These are phyloP conservation scores for Meiosimyza platycephala DNA, from an alignment of 2,888 invertebrate species.

Conservation along the genomic window DNA sequence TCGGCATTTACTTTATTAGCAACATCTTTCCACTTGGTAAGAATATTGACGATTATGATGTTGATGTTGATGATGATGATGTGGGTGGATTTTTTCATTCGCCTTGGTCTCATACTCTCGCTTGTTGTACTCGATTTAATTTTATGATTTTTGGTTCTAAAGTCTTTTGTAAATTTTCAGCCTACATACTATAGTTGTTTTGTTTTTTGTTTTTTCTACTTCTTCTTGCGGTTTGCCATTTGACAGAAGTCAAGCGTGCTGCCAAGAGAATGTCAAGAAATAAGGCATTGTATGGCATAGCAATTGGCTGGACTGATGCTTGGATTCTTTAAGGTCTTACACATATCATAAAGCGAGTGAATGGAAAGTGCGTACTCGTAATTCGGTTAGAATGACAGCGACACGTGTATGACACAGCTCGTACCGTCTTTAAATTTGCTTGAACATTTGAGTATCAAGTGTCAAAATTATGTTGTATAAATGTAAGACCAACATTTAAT, in stretches of 20 bases:
- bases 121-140: slow-evolving; percentile 23
- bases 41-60: not conserved
- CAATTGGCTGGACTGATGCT: not conserved
- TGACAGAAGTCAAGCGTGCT: slow-evolving; percentile 14
- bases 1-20: slow-evolving; percentile 35
- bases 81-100: slow-evolving; percentile 19
- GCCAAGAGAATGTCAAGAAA: slow-evolving; percentile 2
- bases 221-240: slow-evolving; percentile 8
- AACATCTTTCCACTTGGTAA: slow-evolving; percentile 1
- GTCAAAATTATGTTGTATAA: slow-evolving; percentile 50
- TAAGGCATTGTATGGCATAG: not conserved
- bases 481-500: too few species aligned
- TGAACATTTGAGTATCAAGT: slow-evolving; percentile 60
- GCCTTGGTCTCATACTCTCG: too few species aligned
- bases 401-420: slow-evolving; percentile 59
- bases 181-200: not conserved
- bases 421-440: slow-evolving; percentile 44
- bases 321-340: not conserved
- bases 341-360: too few species aligned
- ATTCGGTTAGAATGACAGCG: slow-evolving; percentile 59
- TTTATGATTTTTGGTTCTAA: slow-evolving; percentile 20
- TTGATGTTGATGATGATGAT: not conserved
- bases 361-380: slow-evolving; percentile 34
- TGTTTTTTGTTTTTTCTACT: not conserved
- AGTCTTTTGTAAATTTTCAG: slow-evolving; percentile 20